Evolutionary conservation across 2,888 invertebrate species (phyloP).

Genomic region (Trachelus stipa): DNA sequence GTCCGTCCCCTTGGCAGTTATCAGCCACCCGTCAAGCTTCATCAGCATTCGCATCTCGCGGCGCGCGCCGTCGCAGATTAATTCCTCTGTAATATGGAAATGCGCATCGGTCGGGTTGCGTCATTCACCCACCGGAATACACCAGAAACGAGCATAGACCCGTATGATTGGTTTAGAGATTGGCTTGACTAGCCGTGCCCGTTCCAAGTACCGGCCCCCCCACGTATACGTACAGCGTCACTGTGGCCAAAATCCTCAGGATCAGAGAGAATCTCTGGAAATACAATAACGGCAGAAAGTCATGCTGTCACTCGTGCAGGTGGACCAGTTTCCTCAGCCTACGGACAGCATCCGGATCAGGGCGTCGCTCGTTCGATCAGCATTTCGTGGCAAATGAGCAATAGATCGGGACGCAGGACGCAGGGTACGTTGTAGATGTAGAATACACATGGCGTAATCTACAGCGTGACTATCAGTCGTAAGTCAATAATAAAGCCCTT

Average conservation of each 20-base stretch:
- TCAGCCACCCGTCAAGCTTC: constrained; percentile 49
- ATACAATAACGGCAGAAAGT: too few species aligned
- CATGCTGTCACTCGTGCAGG: too few species aligned
- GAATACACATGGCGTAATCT: constrained; percentile 43
- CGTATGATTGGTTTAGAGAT: constrained; percentile 59
- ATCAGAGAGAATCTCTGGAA: too few species aligned
- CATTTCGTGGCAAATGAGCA: constrained; percentile 54
- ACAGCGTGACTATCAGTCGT: constrained; percentile 62
- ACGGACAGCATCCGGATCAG: too few species aligned
- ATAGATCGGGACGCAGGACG: constrained; percentile 40
- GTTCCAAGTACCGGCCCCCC: too few species aligned
- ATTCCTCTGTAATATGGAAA: constrained; percentile 62
- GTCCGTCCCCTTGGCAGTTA: constrained; percentile 19
- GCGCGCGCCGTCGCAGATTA: constrained; percentile 45
- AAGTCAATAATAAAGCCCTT: constrained; percentile 65
- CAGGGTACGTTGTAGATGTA: background rate
- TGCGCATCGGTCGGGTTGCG: constrained; percentile 31
- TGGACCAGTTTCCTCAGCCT: too few species aligned
- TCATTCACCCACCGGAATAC: too few species aligned
- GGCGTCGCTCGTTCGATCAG: constrained; percentile 42
- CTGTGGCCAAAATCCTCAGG: too few species aligned
- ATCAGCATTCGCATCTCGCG: constrained; percentile 42
- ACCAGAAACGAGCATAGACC: constrained; percentile 34
- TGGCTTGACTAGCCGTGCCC: constrained; percentile 1
- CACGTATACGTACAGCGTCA: too few species aligned